These are phyloP conservation scores for Vulpes vulpes DNA, from an alignment of 2,113 vertebrate species.

Conservation along the genomic window DNA sequence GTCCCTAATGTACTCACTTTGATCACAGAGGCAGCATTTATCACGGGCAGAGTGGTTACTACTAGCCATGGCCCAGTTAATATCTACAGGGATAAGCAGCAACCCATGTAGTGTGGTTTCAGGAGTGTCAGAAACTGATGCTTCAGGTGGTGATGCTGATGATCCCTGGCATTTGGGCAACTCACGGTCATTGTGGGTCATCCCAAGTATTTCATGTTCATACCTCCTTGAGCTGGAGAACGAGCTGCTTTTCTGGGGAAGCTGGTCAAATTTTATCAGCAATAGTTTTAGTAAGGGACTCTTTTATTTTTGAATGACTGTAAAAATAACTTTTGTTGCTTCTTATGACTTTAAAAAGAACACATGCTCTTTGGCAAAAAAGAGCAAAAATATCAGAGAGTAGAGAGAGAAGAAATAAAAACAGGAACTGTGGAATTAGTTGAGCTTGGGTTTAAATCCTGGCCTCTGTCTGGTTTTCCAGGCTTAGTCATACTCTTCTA, in stretches of 20 bases:
- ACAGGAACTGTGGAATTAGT: neutral
- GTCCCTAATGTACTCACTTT: neutral
- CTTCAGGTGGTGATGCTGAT: neutral
- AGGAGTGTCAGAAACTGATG: neutral
- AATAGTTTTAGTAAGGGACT: neutral
- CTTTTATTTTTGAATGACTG: neutral
- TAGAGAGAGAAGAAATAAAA: neutral
- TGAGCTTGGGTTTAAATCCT: neutral
- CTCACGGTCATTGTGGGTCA: neutral
- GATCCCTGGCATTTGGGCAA: neutral
- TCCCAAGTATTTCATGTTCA: neutral
- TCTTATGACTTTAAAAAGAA: constrained; percentile 51
- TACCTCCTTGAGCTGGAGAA: neutral
- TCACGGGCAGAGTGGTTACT: neutral
- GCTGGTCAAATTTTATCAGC: neutral
- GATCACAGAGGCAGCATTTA: neutral
- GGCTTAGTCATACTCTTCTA: neutral
- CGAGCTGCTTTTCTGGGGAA: neutral
- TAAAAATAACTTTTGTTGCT: neutral
- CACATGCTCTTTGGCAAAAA: neutral
- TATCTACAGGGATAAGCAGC: neutral
- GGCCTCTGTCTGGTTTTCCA: neutral
- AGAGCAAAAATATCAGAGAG: neutral
- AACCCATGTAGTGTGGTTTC: neutral
- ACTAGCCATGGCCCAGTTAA: neutral